Conservation (phyloP, 2,888 invertebrate species). For the Auanema freiburgensis region DNA sequence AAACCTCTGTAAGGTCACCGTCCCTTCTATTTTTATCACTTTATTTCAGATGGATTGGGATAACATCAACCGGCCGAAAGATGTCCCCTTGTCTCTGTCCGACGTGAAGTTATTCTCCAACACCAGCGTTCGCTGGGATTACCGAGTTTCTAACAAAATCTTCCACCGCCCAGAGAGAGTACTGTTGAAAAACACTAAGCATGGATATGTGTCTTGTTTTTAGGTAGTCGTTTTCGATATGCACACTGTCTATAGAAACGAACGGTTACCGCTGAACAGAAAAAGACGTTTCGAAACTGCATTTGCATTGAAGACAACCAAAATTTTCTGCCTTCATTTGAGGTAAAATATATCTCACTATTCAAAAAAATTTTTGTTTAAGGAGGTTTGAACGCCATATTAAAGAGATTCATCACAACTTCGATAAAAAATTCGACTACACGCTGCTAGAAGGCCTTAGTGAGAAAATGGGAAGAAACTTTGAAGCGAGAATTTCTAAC, state of each 20-base stretch:
- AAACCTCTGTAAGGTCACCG: constrained; percentile 16
- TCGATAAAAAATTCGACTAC: constrained; percentile 21
- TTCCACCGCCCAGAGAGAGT: constrained; percentile 42
- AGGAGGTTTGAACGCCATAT: constrained; percentile 30
- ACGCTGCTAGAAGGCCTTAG: constrained; percentile 24
- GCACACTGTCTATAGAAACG: constrained; percentile 34
- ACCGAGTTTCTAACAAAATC: constrained; percentile 38
- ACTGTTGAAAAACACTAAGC: background rate
- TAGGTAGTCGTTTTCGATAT: constrained; percentile 35
- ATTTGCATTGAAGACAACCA: constrained; percentile 21
- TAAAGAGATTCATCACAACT: constrained; percentile 20
- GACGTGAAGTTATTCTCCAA: constrained; percentile 21
- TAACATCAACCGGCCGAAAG: constrained; percentile 11
- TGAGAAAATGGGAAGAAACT: constrained; percentile 24
- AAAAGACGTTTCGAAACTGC: constrained; percentile 25
- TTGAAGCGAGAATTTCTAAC: constrained; percentile 17
- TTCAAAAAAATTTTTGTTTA: constrained; percentile 1
- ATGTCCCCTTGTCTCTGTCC: constrained; percentile 24
- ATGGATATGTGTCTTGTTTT: background rate
- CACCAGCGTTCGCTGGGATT: constrained; percentile 31
- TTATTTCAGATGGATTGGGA: constrained; percentile 31
- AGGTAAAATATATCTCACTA: constrained; percentile 12
- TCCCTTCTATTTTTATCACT: background rate
- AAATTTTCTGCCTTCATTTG: constrained; percentile 30
- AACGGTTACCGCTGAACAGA: background rate